These are phyloP conservation scores for Crypturellus tataupa DNA, from an alignment of 2,797 vertebrate genomes.

Conservation along the genomic window DNA sequence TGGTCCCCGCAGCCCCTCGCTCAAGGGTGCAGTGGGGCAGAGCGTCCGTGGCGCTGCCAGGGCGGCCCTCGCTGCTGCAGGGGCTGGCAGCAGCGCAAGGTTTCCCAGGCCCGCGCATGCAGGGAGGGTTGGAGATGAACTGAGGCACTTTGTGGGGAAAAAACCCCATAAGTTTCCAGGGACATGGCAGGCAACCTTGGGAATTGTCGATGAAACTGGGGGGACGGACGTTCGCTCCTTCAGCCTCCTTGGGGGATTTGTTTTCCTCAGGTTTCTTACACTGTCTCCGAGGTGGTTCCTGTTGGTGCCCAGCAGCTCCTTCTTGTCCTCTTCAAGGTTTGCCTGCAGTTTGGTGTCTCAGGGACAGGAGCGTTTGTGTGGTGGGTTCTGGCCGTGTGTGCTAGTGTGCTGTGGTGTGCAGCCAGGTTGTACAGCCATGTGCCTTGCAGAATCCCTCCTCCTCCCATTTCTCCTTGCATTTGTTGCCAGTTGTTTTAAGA, in stretches of 20 bases:
- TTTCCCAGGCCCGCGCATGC: accelerated
- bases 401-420: background rate
- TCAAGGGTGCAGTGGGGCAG: background rate
- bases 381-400: background rate
- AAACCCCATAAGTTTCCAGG: background rate
- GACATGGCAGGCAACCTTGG: background rate
- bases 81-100: background rate
- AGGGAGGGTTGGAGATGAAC: background rate
- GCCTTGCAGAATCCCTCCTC: background rate
- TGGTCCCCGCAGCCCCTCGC: background rate
- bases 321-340: background rate
- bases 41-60: background rate
- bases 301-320: background rate
- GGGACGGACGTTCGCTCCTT: background rate
- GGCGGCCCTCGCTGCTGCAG: background rate
- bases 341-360: background rate
- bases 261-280: background rate
- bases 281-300: accelerated
- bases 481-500: background rate
- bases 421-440: background rate
- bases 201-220: background rate
- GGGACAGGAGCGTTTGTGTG: background rate
- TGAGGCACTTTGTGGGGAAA: background rate
- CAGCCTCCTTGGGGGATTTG: background rate
- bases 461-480: background rate